Conservation (phyloP, 1,140 invertebrate species). For the Chelonus insularis region DNA sequence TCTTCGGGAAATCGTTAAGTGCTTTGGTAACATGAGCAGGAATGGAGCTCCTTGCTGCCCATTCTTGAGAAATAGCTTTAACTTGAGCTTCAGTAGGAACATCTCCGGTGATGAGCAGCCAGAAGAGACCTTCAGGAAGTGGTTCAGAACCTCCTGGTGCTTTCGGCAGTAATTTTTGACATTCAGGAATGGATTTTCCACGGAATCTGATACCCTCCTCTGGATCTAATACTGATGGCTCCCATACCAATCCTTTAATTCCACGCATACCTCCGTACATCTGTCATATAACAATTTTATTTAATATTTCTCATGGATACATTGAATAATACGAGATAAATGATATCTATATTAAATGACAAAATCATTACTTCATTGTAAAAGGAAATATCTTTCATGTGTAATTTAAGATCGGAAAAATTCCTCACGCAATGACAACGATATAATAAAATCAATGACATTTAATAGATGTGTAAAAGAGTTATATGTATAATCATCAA, state of each 20-base stretch:
- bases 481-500: no score
- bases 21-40: slow-evolving; percentile 93
- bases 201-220: slow-evolving; percentile 96
- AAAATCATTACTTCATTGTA: no score
- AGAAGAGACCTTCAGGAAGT: slow-evolving; percentile 94
- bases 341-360: no score
- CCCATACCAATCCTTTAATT: slow-evolving; percentile 92
- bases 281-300: slow-evolving; percentile 57
- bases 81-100: slow-evolving; percentile 84
- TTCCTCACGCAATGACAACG: no score
- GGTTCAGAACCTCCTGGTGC: slow-evolving; percentile 84
- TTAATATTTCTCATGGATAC: no score
- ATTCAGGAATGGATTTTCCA: slow-evolving; percentile 93
- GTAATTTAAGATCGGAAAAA: no score
- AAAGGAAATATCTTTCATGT: no score
- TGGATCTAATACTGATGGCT: slow-evolving; percentile 92
- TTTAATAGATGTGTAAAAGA: no score
- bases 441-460: no score
- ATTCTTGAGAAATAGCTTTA: slow-evolving; percentile 85
- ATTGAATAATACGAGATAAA: no score
- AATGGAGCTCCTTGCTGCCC: slow-evolving; percentile 85
- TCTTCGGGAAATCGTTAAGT: slow-evolving; percentile 93
- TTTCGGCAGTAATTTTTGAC: slow-evolving; percentile 88
- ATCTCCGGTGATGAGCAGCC: slow-evolving; percentile 92
- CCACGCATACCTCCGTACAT: slow-evolving; percentile 98